phyloP scores from a whole-genome alignment of 92 coral and sea anemone genomes.

The Isaurus tuberculatus region DNA sequence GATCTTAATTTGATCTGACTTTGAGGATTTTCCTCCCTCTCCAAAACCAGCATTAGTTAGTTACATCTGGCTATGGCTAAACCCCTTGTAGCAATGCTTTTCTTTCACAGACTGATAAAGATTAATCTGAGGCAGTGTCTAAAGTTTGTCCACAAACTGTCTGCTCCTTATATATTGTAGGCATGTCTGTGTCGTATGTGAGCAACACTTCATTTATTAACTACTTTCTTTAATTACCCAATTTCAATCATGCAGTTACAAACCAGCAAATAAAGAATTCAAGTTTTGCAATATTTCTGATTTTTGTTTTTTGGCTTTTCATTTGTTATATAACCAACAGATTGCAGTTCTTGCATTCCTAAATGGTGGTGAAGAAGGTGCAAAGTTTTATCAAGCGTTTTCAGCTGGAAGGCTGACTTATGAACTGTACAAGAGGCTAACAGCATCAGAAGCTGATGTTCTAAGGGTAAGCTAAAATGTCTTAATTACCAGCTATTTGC shows the following conservation, averaged over 20 bases:
- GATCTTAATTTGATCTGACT: too few relatives aligned
- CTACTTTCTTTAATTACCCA: not conserved
- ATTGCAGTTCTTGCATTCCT: slow-evolving; percentile 92
- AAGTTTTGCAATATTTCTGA: not conserved
- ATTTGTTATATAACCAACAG: slow-evolving; percentile 46
- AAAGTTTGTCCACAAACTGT: too few relatives aligned
- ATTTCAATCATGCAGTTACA: not conserved
- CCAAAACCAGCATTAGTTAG: too few relatives aligned
- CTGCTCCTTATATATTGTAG: too few relatives aligned
- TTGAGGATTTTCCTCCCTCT: too few relatives aligned
- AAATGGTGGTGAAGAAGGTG: slow-evolving; percentile 97
- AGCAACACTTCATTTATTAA: too few relatives aligned
- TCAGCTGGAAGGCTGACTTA: slow-evolving; percentile 86
- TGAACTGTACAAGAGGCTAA: slow-evolving; percentile 88
- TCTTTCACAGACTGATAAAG: too few relatives aligned
- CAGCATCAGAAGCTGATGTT: slow-evolving; percentile 83
- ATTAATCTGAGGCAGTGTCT: too few relatives aligned
- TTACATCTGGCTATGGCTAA: too few relatives aligned
- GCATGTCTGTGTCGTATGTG: too few relatives aligned
- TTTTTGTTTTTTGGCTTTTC: not conserved
- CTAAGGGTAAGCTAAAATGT: slow-evolving; percentile 77
- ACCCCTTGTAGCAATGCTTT: too few relatives aligned
- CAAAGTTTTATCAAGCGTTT: slow-evolving; percentile 78
- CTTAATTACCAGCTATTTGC: not conserved
- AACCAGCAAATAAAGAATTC: not conserved